Conservation (phyloP, 2,888 invertebrate species). For the Busseola fusca region DNA sequence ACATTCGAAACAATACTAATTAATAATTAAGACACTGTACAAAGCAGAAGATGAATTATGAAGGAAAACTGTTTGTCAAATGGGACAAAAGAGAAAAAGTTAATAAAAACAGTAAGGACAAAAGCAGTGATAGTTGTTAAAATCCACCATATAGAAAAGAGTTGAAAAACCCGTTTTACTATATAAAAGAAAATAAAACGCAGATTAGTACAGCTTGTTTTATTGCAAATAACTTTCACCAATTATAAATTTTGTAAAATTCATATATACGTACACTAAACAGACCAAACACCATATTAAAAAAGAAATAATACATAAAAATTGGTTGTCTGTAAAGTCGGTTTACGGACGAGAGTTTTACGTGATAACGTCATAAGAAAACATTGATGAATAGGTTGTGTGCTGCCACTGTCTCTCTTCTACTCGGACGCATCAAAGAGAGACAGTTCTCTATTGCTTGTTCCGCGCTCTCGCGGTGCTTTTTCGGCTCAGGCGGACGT, state of each 20-base stretch:
- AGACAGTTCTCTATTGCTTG: too few species aligned
- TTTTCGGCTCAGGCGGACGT: too few species aligned
- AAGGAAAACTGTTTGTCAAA: background rate
- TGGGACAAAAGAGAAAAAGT: background rate
- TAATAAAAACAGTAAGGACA: background rate
- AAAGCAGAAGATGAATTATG: background rate
- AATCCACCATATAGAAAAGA: background rate
- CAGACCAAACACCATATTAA: slow-evolving; percentile 19
- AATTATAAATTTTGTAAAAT: background rate
- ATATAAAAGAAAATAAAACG: slow-evolving; percentile 15
- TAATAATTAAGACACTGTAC: background rate
- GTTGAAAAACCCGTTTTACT: background rate
- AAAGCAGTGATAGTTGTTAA: background rate
- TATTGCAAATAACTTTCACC: slow-evolving; percentile 38
- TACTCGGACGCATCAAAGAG: too few species aligned
- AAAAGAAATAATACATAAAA: background rate
- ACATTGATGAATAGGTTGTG: too few species aligned
- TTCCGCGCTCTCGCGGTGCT: too few species aligned
- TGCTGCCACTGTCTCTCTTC: too few species aligned
- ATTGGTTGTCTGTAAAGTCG: too few species aligned
- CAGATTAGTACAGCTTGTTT: slow-evolving; percentile 5
- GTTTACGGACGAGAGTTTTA: too few species aligned
- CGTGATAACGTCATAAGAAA: too few species aligned
- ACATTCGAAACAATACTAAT: background rate
- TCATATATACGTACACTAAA: too few species aligned